These are phyloP conservation scores for Acanthosepion pharaonis DNA, from an alignment of 2,888 invertebrate genomes.

Conservation along the genomic window DNA sequence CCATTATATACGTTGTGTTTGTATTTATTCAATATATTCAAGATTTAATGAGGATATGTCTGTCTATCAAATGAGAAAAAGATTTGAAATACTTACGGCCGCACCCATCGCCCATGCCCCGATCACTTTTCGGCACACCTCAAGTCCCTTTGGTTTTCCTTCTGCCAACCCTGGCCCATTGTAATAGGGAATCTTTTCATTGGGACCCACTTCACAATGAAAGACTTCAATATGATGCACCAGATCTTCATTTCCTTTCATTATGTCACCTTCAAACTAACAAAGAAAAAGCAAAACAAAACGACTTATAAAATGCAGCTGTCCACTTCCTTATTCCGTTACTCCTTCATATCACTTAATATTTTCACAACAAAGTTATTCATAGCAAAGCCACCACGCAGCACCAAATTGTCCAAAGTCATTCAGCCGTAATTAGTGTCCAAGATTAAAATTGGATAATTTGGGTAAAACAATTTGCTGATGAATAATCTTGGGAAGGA, in stretches of 20 bases:
- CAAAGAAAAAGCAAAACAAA: slow-evolving; percentile 42
- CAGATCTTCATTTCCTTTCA: slow-evolving; percentile 85
- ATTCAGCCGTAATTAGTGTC: too few species aligned
- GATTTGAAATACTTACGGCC: slow-evolving; percentile 64
- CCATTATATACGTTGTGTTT: too few species aligned
- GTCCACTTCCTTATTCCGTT: background rate
- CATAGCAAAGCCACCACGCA: too few species aligned
- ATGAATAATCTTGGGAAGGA: too few species aligned
- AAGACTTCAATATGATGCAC: slow-evolving; percentile 99
- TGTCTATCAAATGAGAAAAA: background rate
- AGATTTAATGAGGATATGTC: too few species aligned
- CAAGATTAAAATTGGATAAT: too few species aligned
- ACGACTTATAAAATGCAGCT: background rate
- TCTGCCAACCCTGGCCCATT: slow-evolving; percentile 86
- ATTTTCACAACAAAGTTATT: too few species aligned
- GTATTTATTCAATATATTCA: too few species aligned
- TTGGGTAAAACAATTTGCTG: too few species aligned
- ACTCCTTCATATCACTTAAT: too few species aligned
- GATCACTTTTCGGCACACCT: slow-evolving; percentile 87
- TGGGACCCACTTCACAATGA: slow-evolving; percentile 86
- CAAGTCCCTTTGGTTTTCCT: slow-evolving; percentile 81
- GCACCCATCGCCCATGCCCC: slow-evolving; percentile 99
- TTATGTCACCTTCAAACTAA: slow-evolving; percentile 90
- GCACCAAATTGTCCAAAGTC: too few species aligned
- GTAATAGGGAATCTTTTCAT: slow-evolving; percentile 81